Conservation (phyloP, 1,140 invertebrate species). For the Drosophila miranda region DNA sequence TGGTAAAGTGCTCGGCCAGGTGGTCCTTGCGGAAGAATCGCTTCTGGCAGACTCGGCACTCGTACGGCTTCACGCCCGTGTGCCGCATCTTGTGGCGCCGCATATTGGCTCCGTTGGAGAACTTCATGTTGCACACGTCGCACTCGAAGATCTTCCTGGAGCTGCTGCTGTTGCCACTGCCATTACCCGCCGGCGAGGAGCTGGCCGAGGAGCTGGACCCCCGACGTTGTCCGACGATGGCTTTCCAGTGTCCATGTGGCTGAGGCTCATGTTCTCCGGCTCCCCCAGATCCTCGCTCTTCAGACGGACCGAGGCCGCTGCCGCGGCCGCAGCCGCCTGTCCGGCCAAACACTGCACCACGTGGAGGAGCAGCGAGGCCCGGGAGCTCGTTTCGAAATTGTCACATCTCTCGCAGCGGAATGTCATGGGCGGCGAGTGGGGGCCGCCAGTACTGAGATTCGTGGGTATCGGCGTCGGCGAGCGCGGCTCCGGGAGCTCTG, state of each 20-base stretch:
- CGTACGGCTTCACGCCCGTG: constrained; percentile 95
- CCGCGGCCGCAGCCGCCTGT: constrained; percentile 58
- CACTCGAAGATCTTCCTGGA: constrained; percentile 95
- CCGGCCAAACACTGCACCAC: constrained; percentile 84
- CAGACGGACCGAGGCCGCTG: constrained; percentile 50
- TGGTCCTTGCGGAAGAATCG: constrained; percentile 97
- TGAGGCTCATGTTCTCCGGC: constrained; percentile 69
- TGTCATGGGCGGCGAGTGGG: constrained; percentile 74
- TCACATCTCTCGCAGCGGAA: constrained; percentile 87
- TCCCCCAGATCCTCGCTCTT: constrained; percentile 70
- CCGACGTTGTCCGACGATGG: constrained; percentile 29
- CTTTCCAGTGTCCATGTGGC: constrained; percentile 76
- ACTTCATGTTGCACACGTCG: constrained; percentile 97
- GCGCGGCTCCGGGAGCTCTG: constrained; percentile 58
- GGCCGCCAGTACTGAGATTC: constrained; percentile 66
- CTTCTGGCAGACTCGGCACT: constrained; percentile 95
- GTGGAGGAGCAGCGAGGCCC: constrained; percentile 85
- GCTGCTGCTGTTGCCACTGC: constrained; percentile 83
- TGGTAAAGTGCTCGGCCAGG: constrained; percentile 94
- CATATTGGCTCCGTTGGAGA: constrained; percentile 98
- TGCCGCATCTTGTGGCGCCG: constrained; percentile 96
- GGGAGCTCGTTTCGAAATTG: constrained; percentile 86
- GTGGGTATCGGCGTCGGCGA: constrained; percentile 67
- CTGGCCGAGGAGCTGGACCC: constrained; percentile 81
- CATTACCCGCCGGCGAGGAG: constrained; percentile 81